Evolutionary conservation across 2,888 invertebrate genomes (phyloP).

Genomic region (Lymantria monacha): DNA sequence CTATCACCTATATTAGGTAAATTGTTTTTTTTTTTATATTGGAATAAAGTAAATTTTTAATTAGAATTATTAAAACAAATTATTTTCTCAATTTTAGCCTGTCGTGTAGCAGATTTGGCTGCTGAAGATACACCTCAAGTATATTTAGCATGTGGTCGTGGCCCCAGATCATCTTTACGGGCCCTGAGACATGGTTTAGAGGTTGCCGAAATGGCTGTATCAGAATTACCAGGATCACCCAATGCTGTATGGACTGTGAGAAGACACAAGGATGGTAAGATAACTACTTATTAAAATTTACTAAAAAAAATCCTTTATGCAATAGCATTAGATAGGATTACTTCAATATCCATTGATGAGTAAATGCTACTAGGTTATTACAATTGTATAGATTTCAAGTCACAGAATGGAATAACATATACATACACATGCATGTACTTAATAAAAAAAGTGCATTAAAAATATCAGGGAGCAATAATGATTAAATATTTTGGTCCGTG

Average conservation of each 20-base stretch:
- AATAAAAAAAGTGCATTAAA: background rate
- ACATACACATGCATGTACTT: background rate
- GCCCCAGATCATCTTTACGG: conserved; percentile 95
- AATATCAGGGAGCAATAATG: conserved; percentile 59
- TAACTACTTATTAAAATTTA: background rate
- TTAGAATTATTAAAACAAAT: background rate
- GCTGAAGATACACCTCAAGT: conserved; percentile 99
- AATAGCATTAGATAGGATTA: background rate
- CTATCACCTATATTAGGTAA: conserved; percentile 94
- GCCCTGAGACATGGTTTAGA: conserved; percentile 98
- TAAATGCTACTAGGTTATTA: too few relatives aligned
- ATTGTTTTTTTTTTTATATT: background rate
- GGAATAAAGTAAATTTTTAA: background rate
- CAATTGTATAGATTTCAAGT: too few relatives aligned
- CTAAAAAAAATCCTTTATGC: background rate
- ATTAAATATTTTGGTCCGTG: conserved; percentile 80
- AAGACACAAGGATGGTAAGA: conserved; percentile 96
- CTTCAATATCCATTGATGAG: too few relatives aligned
- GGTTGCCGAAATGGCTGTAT: conserved; percentile 99
- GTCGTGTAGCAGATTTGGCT: conserved; percentile 96
- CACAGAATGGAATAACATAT: too few relatives aligned
- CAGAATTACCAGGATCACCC: conserved; percentile 99
- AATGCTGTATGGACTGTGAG: conserved; percentile 99
- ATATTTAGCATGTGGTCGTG: conserved; percentile 97
- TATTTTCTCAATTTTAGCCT: conserved; percentile 68